Evolutionary conservation across 2,113 vertebrate genomes (phyloP), one percentile per base, ranked within the genome.

Genomic region (Chauna torquata): DNA sequence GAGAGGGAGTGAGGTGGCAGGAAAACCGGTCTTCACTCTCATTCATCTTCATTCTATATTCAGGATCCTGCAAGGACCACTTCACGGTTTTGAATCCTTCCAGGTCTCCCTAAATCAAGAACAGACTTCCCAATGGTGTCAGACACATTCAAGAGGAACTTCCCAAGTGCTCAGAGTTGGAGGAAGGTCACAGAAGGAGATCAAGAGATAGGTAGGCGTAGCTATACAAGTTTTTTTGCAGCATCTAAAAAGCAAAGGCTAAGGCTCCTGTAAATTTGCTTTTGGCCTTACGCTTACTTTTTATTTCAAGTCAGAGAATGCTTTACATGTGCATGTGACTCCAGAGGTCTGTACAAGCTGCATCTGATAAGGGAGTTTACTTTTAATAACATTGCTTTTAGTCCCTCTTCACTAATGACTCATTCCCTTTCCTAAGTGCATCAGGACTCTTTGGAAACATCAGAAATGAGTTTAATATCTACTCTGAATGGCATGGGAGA

Each of bases 131-230:
- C 49, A 17, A 8, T 5, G 9, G 5, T 8, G 34, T 30, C 52
- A 11, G 52, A 11, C 25, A 2, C 8, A 1, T 12, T 47, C 19
- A 3, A 52, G 50, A 68, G 42, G 64, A 47, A 69, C 18, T 2
- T 7, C 3, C 16, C 47, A 7, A 27, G 38, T 8, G 61, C 42
- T 18, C 42, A 16, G 75, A 17, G 25, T 7, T 11, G 20, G 40
- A 57, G 47, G 36, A 52, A 36, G 19, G 50, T 45, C 25, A 8
- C 34, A 5, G 6, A 12, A 40, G 16, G 27, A 19, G 22, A 7
- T 18, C 11, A 2, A 12, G 23, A 40, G 16, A 12, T 1, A 18
- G 42, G 25, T 1, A 18, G 42, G 30, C 0, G 2, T 6, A 25
- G 80, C n/a, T 32, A 15, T 12, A 25, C 9, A 4, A 9, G 2